Evolutionary conservation across 1,140 invertebrate species (phyloP), one percentile per base, ranked within the genome.

Genomic region (Medauroidea extradentata): DNA sequence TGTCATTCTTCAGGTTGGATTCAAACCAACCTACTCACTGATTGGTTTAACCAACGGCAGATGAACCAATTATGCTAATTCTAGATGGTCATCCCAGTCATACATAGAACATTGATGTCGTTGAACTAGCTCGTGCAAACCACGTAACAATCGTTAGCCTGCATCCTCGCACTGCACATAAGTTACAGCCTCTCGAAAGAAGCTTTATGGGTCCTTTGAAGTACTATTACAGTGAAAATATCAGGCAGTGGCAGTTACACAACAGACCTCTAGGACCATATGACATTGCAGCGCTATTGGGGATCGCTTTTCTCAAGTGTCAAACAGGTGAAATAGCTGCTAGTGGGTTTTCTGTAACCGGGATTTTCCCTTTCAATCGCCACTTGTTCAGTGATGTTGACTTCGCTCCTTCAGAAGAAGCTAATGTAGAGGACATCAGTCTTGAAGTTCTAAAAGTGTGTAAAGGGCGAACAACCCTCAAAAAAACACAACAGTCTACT

Each of bases 101-200:
- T 46, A 41, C 53, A 41, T 14, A 41, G 18, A 54, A 41, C 34
- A 21, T 54, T 54, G 29, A 54, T 16, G 34, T 54, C 4, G 46
- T 58, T 21, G 56, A 51, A 14, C 19, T 49, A n/a, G 56, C 56
- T 27, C 9, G 46, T 19, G 23, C 14, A 51, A 24, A 49, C 49
- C 43, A 27, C 23, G 55, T 57, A 25, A 62, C 34, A 8, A 55
- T 55, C 27, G 25, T 55, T 18, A 23, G 4, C 34, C 34, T 55
- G 39, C 53, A 5, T n/a, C 70, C 73, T 27, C 73, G 77, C 61
- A 66, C 64, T n/a, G 70, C 68, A 7, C 69, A 76, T 59, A 62
- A 65, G 29, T 53, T 77, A 42, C 73, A 79, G 42, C 73, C 74
- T 24, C 60, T 75, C 13, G 74, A 75, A 44, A 63, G 68, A 18